These are phyloP conservation scores for Apostichopus leukothele DNA, from an alignment of 53 echinoderm and acorn worm genomes.

Conservation along the genomic window DNA sequence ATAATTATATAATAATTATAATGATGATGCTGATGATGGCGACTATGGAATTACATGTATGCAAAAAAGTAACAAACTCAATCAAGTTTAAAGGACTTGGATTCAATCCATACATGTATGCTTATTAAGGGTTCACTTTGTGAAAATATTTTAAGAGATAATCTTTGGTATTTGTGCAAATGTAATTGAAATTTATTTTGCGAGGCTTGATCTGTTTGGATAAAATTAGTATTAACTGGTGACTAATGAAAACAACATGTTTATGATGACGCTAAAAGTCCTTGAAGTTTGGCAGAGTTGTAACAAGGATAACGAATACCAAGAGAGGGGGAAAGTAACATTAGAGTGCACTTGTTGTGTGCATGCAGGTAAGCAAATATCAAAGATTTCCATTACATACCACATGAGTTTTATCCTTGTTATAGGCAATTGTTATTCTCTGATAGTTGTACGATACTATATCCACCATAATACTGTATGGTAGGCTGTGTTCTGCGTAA, in stretches of 20 bases:
- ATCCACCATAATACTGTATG: conserved; percentile 68
- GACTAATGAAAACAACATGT: too few species aligned
- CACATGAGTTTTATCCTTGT: conserved; percentile 83
- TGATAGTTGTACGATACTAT: conserved; percentile 81
- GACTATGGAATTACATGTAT: background rate
- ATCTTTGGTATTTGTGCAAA: too few species aligned
- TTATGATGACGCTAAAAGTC: too few species aligned
- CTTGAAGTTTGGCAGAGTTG: too few species aligned
- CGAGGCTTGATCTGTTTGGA: too few species aligned
- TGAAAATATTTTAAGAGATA: too few species aligned
- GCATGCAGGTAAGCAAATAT: background rate
- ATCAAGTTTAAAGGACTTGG: background rate
- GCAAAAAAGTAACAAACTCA: background rate
- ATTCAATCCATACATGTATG: background rate
- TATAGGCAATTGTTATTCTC: conserved; percentile 80
- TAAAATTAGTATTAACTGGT: too few species aligned
- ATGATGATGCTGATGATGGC: background rate
- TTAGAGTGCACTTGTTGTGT: background rate
- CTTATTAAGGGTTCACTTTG: too few species aligned
- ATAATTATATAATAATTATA: too few species aligned
- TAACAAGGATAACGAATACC: background rate
- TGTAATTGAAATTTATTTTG: too few species aligned
- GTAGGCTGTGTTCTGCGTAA: conserved; percentile 29
- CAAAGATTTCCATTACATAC: conserved; percentile 54
- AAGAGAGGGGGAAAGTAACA: too few species aligned